Percentiles rank a stretch among this genome's conserved stretches.
These are phyloP conservation scores for Pollenia amentaria DNA, from an alignment of 2,888 invertebrate genomes.

Conservation along the genomic window DNA sequence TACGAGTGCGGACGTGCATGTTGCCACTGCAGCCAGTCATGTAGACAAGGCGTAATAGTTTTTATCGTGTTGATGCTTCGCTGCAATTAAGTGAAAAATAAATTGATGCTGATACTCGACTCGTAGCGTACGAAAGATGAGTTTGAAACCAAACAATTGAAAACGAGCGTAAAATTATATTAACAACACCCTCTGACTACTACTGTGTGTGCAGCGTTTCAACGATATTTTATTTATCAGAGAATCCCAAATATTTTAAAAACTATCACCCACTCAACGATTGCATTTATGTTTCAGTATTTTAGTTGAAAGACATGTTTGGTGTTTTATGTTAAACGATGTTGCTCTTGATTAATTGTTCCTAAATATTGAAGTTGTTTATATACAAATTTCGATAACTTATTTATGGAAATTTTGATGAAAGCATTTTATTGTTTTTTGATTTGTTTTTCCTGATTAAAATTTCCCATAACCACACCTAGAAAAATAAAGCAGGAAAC, in stretches of 20 bases:
- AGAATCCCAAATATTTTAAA: not conserved
- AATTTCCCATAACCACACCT: slow-evolving; percentile 27
- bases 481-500: too few species aligned
- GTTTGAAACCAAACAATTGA: slow-evolving; percentile 46
- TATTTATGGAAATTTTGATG: slow-evolving; percentile 46
- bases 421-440: slow-evolving; percentile 59
- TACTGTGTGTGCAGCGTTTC: slow-evolving; percentile 21
- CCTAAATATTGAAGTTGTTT: slow-evolving; percentile 17
- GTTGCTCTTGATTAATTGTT: slow-evolving; percentile 62
- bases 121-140: not conserved
- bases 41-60: slow-evolving; percentile 60
- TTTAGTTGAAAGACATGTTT: not conserved
- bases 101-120: slow-evolving; percentile 51
- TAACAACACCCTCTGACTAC: slow-evolving; percentile 54
- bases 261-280: not conserved
- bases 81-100: slow-evolving; percentile 68
- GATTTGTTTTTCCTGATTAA: slow-evolving; percentile 1
- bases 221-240: too few species aligned
- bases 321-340: slow-evolving; percentile 16
- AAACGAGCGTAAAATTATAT: slow-evolving; percentile 66
- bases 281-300: not conserved
- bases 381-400: slow-evolving; percentile 26
- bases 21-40: slow-evolving; percentile 27
- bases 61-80: slow-evolving; percentile 52
- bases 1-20: slow-evolving; percentile 7